Evolutionary conservation across 2,888 invertebrate genomes (phyloP).

Genomic region (Oscheius sp.): DNA sequence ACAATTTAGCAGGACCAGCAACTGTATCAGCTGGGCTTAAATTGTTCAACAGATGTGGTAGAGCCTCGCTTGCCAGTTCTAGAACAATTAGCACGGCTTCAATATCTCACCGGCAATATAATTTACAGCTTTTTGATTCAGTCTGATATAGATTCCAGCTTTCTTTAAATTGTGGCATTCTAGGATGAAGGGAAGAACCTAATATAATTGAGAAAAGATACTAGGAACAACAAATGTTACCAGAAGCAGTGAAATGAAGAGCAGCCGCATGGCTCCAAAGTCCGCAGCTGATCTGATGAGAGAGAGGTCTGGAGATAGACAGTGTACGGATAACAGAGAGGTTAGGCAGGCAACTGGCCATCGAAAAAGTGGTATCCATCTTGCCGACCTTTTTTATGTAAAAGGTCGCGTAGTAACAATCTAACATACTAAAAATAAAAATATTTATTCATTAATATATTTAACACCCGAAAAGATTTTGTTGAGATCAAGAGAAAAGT

Average conservation of each 20-base stretch:
- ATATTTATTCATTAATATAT: not conserved
- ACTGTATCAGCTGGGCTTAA: conserved; percentile 45
- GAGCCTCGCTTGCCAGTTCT: conserved; percentile 49
- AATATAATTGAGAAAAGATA: not conserved
- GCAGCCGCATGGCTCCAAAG: conserved; percentile 27
- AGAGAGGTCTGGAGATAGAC: conserved; percentile 14
- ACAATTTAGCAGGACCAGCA: conserved; percentile 34
- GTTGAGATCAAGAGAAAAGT: conserved; percentile 24
- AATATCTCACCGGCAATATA: conserved; percentile 54
- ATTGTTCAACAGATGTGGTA: conserved; percentile 49
- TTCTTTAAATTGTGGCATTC: not conserved
- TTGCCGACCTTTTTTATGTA: conserved; percentile 2
- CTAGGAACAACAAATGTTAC: conserved; percentile 3
- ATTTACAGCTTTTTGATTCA: conserved; percentile 50
- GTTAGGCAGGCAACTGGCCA: conserved; percentile 27
- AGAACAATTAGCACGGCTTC: not conserved
- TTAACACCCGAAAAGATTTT: conserved; percentile 7
- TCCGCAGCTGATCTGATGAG: conserved; percentile 26
- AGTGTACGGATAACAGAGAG: conserved; percentile 18
- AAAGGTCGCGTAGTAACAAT: not conserved
- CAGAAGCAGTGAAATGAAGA: conserved; percentile 4
- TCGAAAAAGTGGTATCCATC: conserved; percentile 29
- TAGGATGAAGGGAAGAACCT: not conserved
- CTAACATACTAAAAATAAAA: not conserved
- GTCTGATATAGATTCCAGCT: conserved; percentile 48